Percentiles rank a stretch among this genome's conserved stretches.
phyloP scores from a whole-genome alignment of 2,113 vertebrate genomes.

The Melozone crissalis region DNA sequence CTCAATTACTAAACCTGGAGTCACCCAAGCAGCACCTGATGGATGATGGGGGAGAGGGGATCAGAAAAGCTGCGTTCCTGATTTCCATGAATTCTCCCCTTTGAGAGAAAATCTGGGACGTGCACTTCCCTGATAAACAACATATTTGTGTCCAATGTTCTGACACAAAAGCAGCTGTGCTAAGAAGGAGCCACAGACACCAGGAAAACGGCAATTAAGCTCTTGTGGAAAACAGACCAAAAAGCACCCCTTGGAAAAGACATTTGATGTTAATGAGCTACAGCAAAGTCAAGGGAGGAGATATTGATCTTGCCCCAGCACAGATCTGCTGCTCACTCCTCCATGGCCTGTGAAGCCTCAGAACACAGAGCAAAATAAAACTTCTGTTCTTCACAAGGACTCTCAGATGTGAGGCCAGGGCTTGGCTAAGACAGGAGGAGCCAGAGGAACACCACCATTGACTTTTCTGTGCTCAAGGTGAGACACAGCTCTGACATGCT shows the following conservation, averaged over 20 bases:
- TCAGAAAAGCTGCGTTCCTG: not conserved
- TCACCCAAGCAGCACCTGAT: not conserved
- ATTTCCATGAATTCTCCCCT: not conserved
- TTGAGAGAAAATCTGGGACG: not conserved
- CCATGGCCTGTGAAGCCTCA: not conserved
- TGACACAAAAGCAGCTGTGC: slow-evolving; percentile 24
- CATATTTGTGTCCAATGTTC: not conserved
- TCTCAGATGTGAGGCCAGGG: not conserved
- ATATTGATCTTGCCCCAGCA: not conserved
- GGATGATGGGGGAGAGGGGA: not conserved
- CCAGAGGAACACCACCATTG: not conserved
- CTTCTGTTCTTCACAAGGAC: not conserved
- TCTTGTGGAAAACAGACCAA: not conserved
- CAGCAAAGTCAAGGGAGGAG: not conserved
- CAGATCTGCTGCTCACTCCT: not conserved
- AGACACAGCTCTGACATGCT: accelerated
- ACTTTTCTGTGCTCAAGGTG: not conserved
- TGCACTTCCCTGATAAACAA: not conserved
- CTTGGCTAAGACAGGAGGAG: not conserved
- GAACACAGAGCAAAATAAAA: not conserved
- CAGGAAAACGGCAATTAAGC: slow-evolving; percentile 1
- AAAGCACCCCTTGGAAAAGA: not conserved
- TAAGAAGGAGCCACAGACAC: not conserved
- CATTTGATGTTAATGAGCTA: not conserved
- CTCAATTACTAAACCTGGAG: slow-evolving; percentile 17